Evolutionary conservation across 2,113 vertebrate species (phyloP), one percentile per base, ranked within the genome.

Genomic region (Garra rufa): DNA sequence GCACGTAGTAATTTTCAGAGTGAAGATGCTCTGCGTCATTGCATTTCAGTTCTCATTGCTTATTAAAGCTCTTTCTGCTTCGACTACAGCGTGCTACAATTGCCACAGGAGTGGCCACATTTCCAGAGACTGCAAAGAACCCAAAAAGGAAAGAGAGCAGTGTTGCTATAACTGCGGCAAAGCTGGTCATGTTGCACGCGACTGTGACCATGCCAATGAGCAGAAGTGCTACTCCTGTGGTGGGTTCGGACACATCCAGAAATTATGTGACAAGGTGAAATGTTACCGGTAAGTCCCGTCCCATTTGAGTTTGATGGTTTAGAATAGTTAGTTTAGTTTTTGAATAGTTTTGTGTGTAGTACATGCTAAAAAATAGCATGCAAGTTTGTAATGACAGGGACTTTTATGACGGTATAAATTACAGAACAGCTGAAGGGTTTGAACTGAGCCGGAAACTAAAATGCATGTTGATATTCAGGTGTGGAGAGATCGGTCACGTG

Each of bases 151-250:
- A 93, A 92, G 97, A 59, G 98, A 99, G 96, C 98, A 99, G 77
- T 96, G 96, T 87, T 99, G 98, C 96, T 99, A 99, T 93, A 99
- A 96, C 93, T 99, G 98, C 76, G 97, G 97, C 88, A 99, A 99
- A 88, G 96, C 98, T 0, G 98, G 98, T 61, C 98, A 99, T 52
- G 95, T 99, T 94, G 98, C 98, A 85, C 98, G 98, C 0, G 98
- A 99, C 91, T 99, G 98, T 70, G 97, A 98, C 84, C 97, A 98
- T 0, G 97, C 96, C 65, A 96, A 98, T 28, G 98, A 99, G 95
- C 97, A 99, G 94, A 99, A 99, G 92, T 99, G 98, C 95, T 99
- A 99, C 91, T 97, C 97, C 84, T 99, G 98, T 84, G 98, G 98
- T 61, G 97, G 97, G 70, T 97, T 99, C 74, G 98, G 98, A 52